A percentile compares a stretch with the other conserved stretches of the same genome.
Conservation (phyloP, 30 jellyfish, hydroid and myxozoan genomes). For the Haliclystus octoradiatus region DNA sequence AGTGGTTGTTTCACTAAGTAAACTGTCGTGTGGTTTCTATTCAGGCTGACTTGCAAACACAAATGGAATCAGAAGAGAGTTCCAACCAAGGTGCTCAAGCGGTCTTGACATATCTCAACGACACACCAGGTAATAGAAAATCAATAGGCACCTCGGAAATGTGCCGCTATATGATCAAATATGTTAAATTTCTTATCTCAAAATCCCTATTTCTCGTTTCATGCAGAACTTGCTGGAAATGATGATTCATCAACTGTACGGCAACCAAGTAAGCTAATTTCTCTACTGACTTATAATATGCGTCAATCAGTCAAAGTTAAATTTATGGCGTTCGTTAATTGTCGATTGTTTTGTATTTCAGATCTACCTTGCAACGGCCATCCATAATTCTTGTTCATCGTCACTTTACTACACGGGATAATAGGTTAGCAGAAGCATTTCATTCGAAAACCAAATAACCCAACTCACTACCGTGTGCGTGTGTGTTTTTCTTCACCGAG, state of each 20-base stretch:
- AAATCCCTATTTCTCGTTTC: background rate
- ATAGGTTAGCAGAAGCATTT: no score
- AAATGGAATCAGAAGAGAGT: slow-evolving; percentile 56
- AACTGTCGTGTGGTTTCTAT: no score
- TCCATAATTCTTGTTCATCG: background rate
- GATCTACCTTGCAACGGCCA: slow-evolving; percentile 1
- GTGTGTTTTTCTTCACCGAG: no score
- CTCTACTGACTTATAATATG: background rate
- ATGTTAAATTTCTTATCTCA: no score
- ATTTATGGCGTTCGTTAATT: background rate
- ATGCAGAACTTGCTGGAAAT: background rate
- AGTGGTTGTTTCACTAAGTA: no score
- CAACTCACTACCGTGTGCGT: no score
- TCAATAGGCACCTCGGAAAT: no score
- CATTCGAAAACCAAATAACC: background rate
- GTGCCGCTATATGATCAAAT: no score
- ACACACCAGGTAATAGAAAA: slow-evolving; percentile 14
- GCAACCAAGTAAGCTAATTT: background rate
- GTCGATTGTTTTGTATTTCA: background rate
- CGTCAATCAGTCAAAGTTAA: background rate
- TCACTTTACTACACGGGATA: no score
- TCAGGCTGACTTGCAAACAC: slow-evolving; percentile 68
- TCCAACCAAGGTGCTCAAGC: slow-evolving; percentile 44
- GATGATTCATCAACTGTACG: background rate
- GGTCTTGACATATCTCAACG: slow-evolving; percentile 21